Evolutionary conservation across 2,888 invertebrate species (phyloP).

Genomic region (Xylota segnis): DNA sequence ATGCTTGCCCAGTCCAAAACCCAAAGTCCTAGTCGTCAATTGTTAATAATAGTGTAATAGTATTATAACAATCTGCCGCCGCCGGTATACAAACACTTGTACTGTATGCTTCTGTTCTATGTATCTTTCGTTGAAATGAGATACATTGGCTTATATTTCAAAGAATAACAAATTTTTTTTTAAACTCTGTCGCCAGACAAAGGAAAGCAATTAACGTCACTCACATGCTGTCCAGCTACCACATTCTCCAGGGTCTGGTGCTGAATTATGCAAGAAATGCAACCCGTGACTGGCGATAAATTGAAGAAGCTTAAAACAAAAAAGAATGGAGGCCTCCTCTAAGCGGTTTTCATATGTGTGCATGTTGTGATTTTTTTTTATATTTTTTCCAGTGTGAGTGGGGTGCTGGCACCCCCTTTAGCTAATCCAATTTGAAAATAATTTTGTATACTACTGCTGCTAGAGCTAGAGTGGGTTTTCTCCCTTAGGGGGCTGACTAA

Average conservation of each 20-base stretch:
- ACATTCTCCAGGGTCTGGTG: slow-evolving; percentile 55
- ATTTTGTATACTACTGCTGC: slow-evolving; percentile 13
- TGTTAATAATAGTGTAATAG: slow-evolving; percentile 34
- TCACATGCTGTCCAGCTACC: slow-evolving; percentile 41
- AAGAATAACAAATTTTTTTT: slow-evolving; percentile 4
- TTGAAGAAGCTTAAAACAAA: slow-evolving; percentile 53
- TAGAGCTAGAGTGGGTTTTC: slow-evolving; percentile 4
- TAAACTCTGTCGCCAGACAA: slow-evolving; percentile 39
- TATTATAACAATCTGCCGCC: slow-evolving; percentile 31
- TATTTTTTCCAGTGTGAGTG: slow-evolving; percentile 10
- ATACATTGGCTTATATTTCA: slow-evolving; percentile 50
- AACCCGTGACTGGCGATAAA: slow-evolving; percentile 67
- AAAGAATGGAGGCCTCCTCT: slow-evolving; percentile 21
- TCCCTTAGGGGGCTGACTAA: background rate
- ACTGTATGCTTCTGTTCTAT: slow-evolving; percentile 36
- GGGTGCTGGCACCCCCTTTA: slow-evolving; percentile 48
- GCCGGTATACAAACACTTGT: slow-evolving; percentile 11
- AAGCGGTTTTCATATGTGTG: slow-evolving; percentile 22
- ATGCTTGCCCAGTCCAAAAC: background rate
- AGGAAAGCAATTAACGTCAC: slow-evolving; percentile 71
- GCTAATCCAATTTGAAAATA: slow-evolving; percentile 71
- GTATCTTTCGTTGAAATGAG: slow-evolving; percentile 55
- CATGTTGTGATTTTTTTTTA: slow-evolving; percentile 44
- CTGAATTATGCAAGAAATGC: slow-evolving; percentile 72
- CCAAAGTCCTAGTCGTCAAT: slow-evolving; percentile 12